Conservation (phyloP, 2,113 vertebrate genomes). For the Oncorhynchus keta region DNA sequence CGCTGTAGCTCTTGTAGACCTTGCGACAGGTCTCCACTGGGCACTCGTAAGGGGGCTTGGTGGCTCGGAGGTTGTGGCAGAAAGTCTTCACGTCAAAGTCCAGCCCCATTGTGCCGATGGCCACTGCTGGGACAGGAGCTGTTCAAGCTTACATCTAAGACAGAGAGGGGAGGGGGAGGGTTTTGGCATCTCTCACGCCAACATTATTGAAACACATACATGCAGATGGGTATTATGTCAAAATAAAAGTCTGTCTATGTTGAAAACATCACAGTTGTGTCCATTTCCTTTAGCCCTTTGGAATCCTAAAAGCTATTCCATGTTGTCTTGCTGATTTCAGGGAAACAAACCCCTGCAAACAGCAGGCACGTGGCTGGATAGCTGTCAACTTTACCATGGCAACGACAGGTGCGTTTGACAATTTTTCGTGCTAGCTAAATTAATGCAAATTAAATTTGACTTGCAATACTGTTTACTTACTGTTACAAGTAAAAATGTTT, state of each 20-base stretch:
- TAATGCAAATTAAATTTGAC: not conserved
- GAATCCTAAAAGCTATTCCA: not conserved
- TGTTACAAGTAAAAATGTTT: too few species aligned
- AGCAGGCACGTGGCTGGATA: not conserved
- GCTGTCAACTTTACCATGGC: constrained; percentile 12
- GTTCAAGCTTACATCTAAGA: constrained; percentile 73
- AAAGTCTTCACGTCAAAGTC: constrained; percentile 98
- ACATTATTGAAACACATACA: not conserved
- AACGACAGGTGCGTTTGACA: not conserved
- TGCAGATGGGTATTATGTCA: not conserved
- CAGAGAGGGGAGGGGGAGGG: constrained; percentile 14
- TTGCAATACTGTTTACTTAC: not conserved
- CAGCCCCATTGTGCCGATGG: constrained; percentile 84
- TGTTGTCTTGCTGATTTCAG: not conserved
- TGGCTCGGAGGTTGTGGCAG: constrained; percentile 94
- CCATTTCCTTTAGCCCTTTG: not conserved
- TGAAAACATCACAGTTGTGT: not conserved
- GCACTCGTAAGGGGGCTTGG: constrained; percentile 97
- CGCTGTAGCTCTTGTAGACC: constrained; percentile 98
- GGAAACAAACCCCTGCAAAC: constrained; percentile 4
- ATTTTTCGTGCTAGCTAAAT: not conserved
- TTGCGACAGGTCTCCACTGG: constrained; percentile 94
- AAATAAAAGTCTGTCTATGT: not conserved
- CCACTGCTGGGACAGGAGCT: constrained; percentile 60
- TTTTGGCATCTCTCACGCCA: not conserved